Evolutionary conservation across 2,888 invertebrate species (phyloP).

Genomic region (Cheilosia impressa): DNA sequence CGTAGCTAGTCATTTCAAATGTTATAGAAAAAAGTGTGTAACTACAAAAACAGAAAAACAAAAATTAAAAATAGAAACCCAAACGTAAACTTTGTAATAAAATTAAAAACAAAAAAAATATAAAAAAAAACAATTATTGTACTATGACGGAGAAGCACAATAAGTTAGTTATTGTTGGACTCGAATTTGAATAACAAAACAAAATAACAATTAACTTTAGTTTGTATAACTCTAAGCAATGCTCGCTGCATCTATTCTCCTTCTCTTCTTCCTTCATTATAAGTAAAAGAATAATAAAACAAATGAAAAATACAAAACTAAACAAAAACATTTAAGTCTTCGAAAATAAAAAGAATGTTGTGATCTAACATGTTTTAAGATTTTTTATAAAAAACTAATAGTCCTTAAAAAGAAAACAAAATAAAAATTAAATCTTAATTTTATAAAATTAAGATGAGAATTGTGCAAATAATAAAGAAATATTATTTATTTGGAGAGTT

Average conservation of each 20-base stretch:
- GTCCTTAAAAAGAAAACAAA: constrained; percentile 54
- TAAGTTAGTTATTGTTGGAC: constrained; percentile 73
- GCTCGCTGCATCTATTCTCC: constrained; percentile 74
- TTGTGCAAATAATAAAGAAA: constrained; percentile 62
- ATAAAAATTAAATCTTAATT: constrained; percentile 57
- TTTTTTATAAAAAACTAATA: constrained; percentile 73
- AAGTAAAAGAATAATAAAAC: constrained; percentile 61
- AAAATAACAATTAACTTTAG: constrained; percentile 63
- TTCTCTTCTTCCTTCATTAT: constrained; percentile 76
- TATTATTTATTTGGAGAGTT: constrained; percentile 62
- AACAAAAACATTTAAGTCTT: constrained; percentile 75
- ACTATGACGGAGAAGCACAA: constrained; percentile 72
- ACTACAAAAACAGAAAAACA: constrained; percentile 58
- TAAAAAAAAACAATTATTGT: constrained; percentile 60
- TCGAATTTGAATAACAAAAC: constrained; percentile 69
- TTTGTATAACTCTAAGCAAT: constrained; percentile 74
- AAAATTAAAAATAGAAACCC: constrained; percentile 68
- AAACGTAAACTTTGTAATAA: constrained; percentile 75
- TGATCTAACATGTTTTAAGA: constrained; percentile 73
- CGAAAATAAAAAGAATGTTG: constrained; percentile 77
- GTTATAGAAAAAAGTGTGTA: constrained; percentile 63
- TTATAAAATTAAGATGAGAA: constrained; percentile 70
- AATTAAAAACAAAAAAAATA: constrained; percentile 56
- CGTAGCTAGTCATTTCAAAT: constrained; percentile 75
- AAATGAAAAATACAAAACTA: constrained; percentile 71